Evolutionary conservation across 2,888 invertebrate genomes (phyloP).

Genomic region (Erebia palarica): DNA sequence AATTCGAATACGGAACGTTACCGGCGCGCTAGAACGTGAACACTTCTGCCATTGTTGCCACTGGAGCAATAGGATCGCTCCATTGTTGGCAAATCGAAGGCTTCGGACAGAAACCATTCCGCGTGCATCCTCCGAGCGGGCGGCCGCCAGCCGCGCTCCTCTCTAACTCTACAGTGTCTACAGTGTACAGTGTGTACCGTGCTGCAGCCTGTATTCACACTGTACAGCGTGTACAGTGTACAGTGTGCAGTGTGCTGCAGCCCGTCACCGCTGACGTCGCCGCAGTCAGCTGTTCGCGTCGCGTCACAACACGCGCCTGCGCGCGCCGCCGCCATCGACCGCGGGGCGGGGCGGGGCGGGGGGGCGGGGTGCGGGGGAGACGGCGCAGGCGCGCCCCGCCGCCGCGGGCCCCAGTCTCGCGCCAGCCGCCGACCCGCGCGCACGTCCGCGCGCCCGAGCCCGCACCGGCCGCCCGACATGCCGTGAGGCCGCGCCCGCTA

Average conservation of each 20-base stretch:
- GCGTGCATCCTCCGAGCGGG: not conserved
- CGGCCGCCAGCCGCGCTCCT: not conserved
- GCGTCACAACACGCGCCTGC: constrained; percentile 46
- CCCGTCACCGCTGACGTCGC: constrained; percentile 51
- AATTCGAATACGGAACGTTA: not conserved
- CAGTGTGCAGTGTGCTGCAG: not conserved
- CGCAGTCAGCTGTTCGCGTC: constrained; percentile 75
- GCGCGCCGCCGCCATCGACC: constrained; percentile 62
- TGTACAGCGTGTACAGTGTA: too few relatives aligned
- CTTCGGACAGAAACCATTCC: not conserved
- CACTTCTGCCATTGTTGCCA: constrained; percentile 4
- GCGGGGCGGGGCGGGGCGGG: constrained; percentile 48
- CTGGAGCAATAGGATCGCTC: not conserved
- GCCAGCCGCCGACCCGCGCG: constrained; percentile 62
- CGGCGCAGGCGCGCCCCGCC: constrained; percentile 56
- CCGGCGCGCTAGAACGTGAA: not conserved
- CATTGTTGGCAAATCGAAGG: constrained; percentile 1
- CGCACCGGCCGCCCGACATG: too few relatives aligned
- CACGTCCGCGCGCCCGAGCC: constrained; percentile 62
- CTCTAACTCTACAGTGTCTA: too few relatives aligned
- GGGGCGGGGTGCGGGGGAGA: constrained; percentile 46
- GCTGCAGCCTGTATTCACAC: not conserved
- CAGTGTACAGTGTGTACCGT: not conserved
- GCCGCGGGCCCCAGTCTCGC: constrained; percentile 64
- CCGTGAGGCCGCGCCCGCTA: constrained; percentile 77